Conservation (phyloP, 1,140 invertebrate genomes). For the Temnothorax curvispinosus region DNA sequence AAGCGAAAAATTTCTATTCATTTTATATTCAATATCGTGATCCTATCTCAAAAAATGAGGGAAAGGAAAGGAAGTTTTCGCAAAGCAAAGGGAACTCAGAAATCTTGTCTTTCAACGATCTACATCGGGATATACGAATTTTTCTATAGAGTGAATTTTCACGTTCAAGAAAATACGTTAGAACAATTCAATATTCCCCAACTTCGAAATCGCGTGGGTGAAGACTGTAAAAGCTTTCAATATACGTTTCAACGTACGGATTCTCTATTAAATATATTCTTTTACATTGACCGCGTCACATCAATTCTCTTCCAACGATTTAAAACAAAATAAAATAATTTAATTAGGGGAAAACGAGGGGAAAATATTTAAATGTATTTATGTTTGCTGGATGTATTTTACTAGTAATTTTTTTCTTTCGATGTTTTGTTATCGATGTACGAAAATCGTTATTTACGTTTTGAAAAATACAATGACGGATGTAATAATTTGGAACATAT, state of each 20-base stretch:
- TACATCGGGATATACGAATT: constrained; percentile 46
- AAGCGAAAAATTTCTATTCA: neutral
- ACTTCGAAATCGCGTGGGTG: constrained; percentile 36
- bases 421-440: neutral
- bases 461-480: neutral
- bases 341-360: too few species aligned
- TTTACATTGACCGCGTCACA: neutral
- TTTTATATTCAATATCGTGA: constrained; percentile 26
- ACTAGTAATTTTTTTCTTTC: neutral
- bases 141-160: constrained; percentile 52
- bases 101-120: constrained; percentile 50
- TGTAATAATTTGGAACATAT: neutral
- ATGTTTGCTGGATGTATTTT: neutral
- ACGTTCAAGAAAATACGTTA: constrained; percentile 59
- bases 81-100: constrained; percentile 40
- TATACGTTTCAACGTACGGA: neutral
- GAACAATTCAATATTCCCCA: constrained; percentile 59
- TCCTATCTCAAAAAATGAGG: neutral
- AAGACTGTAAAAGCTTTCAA: constrained; percentile 37
- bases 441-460: neutral
- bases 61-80: constrained; percentile 40
- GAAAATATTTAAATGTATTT: neutral
- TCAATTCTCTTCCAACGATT: neutral
- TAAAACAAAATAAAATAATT: neutral
- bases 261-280: constrained; percentile 38